phyloP scores from a whole-genome alignment of 2,113 vertebrate genomes.

The Glaucomys volans region DNA sequence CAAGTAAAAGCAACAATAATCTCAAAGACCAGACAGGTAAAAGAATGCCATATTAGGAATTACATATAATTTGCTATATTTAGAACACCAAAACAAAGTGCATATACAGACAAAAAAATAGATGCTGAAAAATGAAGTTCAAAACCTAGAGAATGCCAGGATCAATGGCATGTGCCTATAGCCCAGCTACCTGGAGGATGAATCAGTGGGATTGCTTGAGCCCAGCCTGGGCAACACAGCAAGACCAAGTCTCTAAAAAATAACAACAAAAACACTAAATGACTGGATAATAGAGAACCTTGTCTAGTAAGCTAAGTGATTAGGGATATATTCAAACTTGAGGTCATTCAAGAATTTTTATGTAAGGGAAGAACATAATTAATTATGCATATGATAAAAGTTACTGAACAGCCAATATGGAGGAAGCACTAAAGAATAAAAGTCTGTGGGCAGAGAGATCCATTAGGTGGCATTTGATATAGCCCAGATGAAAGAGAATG shows the following conservation, averaged over 20 bases:
- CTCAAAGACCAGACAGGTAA: background rate
- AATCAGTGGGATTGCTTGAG: background rate
- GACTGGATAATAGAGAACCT: background rate
- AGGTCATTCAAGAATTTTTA: background rate
- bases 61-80: background rate
- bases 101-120: background rate
- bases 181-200: background rate
- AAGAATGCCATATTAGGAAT: background rate
- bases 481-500: background rate
- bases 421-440: background rate
- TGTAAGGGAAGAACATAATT: background rate
- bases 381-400: background rate
- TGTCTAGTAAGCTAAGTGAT: background rate
- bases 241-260: background rate
- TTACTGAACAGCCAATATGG: background rate
- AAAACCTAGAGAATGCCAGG: background rate
- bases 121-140: background rate
- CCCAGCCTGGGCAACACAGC: background rate
- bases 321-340: background rate
- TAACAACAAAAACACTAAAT: background rate
- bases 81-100: background rate
- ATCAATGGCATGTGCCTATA: too few species aligned
- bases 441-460: background rate
- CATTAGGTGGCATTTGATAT: background rate
- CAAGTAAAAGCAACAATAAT: background rate